These are phyloP conservation scores for Chymomyza amoena DNA, from an alignment of 2,888 invertebrate species.

Conservation along the genomic window DNA sequence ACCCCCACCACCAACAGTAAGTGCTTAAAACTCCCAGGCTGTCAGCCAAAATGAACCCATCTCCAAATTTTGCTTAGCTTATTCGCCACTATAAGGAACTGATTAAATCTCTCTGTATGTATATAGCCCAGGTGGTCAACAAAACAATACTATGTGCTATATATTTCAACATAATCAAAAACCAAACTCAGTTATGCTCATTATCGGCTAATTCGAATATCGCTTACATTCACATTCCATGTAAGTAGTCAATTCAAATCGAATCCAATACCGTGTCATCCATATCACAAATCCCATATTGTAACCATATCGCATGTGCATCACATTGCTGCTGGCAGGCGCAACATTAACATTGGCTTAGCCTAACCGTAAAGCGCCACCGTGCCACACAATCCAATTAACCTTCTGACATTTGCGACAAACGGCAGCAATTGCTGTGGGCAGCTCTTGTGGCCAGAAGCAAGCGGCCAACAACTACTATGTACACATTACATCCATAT, in stretches of 20 bases:
- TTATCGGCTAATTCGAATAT: not conserved
- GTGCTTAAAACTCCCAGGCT: conserved; percentile 37
- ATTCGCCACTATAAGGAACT: conserved; percentile 7
- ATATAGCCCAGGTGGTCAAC: not conserved
- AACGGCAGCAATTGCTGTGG: conserved; percentile 23
- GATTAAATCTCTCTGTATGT: not conserved
- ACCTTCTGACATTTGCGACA: conserved; percentile 66
- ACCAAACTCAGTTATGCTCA: not conserved
- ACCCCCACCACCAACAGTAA: not conserved
- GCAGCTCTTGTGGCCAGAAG: not conserved
- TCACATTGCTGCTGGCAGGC: not conserved
- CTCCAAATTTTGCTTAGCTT: conserved; percentile 18
- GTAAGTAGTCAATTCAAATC: not conserved
- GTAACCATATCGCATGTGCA: not conserved
- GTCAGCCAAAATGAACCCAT: conserved; percentile 60
- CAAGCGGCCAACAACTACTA: not conserved
- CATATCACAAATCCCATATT: not conserved
- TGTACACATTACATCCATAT: not conserved
- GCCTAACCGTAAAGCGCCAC: not conserved
- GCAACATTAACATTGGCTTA: not conserved
- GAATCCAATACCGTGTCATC: not conserved
- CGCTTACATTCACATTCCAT: not conserved
- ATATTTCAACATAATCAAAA: not conserved
- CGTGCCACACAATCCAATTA: conserved; percentile 66
- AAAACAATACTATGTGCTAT: not conserved